phyloP scores from a whole-genome alignment of 64 coral and sea anemone genomes.

The Anthopleura sola region DNA sequence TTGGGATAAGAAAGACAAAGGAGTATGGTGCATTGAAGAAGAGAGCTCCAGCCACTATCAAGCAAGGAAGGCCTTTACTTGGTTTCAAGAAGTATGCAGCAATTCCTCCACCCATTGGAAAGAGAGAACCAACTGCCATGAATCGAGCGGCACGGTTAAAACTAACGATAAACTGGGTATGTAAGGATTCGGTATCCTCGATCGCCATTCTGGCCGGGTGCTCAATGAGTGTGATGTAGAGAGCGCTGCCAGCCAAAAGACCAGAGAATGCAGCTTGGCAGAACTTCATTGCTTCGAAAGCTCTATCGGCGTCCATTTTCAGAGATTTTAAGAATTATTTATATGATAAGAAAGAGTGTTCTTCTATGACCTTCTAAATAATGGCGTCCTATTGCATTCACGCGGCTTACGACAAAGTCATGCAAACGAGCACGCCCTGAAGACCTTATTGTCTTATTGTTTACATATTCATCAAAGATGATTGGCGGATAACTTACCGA shows the following conservation, averaged over 20 bases:
- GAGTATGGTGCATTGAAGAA: conserved; percentile 50
- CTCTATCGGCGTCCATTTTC: conserved; percentile 37
- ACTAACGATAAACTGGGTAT: conserved; percentile 27
- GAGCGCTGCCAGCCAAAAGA: conserved; percentile 36
- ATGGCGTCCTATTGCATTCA: background rate
- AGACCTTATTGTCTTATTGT: background rate
- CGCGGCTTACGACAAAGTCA: background rate
- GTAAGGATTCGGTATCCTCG: conserved; percentile 31
- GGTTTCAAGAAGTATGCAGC: conserved; percentile 32
- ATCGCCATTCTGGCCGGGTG: conserved; percentile 57
- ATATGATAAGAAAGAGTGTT: no score
- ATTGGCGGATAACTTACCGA: background rate
- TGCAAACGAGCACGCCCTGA: background rate
- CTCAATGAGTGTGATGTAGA: conserved; percentile 51
- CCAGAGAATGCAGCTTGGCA: conserved; percentile 33
- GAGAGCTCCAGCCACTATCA: conserved; percentile 26
- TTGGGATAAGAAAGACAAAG: conserved; percentile 25
- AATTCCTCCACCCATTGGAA: conserved; percentile 39
- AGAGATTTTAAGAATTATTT: background rate
- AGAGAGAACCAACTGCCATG: conserved; percentile 48
- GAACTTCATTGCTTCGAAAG: conserved; percentile 41
- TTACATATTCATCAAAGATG: background rate
- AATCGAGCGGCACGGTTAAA: conserved; percentile 35
- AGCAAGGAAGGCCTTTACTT: conserved; percentile 39
- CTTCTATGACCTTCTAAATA: no score